Evolutionary conservation across 1,140 invertebrate genomes (phyloP).

Genomic region (Papilio glaucus): DNA sequence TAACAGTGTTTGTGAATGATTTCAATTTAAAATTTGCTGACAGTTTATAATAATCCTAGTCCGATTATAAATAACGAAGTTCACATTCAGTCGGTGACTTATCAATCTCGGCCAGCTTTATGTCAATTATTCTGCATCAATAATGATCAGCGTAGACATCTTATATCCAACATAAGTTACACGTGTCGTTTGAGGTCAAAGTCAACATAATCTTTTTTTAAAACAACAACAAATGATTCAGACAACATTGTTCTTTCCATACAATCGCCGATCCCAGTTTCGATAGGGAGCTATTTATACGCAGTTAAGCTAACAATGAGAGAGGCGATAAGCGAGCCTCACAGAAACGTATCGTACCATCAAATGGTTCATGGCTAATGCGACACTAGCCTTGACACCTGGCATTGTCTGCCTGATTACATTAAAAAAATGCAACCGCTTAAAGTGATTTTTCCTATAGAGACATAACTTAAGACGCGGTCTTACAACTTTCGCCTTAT

Average conservation of each 20-base stretch:
- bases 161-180: not conserved
- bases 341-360: constrained; percentile 21
- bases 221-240: constrained; percentile 9
- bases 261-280: constrained; percentile 18
- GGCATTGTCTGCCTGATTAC: not conserved
- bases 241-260: constrained; percentile 17
- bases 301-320: constrained; percentile 15
- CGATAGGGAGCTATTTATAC: constrained; percentile 28
- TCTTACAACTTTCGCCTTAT: not conserved
- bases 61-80: too few relatives aligned
- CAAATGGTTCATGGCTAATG: constrained; percentile 31
- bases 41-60: too few relatives aligned
- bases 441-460: not conserved
- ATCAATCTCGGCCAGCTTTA: too few relatives aligned
- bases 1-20: too few relatives aligned
- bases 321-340: constrained; percentile 9
- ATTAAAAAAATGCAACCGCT: not conserved
- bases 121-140: not conserved
- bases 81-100: not conserved
- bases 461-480: not conserved
- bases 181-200: not conserved
- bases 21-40: too few relatives aligned
- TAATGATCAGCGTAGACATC: not conserved
- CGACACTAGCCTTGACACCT: constrained; percentile 22
- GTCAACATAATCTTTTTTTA: not conserved